phyloP scores from a whole-genome alignment of 2,888 invertebrate genomes.

The Plemyria rubiginata region DNA sequence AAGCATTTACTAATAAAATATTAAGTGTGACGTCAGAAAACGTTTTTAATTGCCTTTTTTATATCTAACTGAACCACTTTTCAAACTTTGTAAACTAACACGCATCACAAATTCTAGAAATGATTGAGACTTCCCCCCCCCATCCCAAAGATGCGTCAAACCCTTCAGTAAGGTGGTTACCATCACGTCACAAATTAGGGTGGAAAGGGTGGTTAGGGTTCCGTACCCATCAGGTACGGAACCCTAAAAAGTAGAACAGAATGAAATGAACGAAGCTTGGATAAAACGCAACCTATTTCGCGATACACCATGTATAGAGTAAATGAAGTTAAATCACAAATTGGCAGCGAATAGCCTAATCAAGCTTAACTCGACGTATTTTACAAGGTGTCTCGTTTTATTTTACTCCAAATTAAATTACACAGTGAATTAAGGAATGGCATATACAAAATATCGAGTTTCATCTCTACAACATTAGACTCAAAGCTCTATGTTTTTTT shows the following conservation, averaged over 20 bases:
- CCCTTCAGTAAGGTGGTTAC: no score
- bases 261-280: neutral
- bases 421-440: neutral
- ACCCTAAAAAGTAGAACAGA: neutral
- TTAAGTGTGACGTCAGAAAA: no score
- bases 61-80: no score
- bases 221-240: no score
- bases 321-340: slow-evolving; percentile 8
- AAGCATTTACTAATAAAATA: no score
- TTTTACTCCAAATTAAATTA: neutral
- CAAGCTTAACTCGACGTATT: slow-evolving; percentile 15
- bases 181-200: no score
- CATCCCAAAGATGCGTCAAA: no score
- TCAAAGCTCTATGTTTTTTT: neutral
- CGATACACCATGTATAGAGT: neutral
- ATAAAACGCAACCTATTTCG: slow-evolving; percentile 1
- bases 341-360: slow-evolving; percentile 21
- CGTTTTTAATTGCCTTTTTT: no score
- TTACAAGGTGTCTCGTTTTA: neutral
- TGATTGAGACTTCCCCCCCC: no score
- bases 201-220: no score
- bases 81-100: no score
- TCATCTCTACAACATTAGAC: neutral
- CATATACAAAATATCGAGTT: neutral
- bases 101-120: no score